These are phyloP conservation scores for Acleris emargana DNA, from an alignment of 2,888 invertebrate genomes.

Conservation along the genomic window DNA sequence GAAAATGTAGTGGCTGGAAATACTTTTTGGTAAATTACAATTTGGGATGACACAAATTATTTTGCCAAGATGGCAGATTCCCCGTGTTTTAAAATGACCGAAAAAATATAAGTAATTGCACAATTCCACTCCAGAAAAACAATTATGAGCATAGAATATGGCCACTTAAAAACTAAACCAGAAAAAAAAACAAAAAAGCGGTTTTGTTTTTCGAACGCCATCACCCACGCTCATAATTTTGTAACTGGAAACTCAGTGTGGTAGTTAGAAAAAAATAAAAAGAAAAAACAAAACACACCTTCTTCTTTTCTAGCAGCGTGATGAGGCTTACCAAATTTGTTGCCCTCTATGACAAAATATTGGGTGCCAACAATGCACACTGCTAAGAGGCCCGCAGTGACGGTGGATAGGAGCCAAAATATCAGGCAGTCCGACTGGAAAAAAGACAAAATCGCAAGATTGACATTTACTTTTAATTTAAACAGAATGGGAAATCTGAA, in stretches of 20 bases:
- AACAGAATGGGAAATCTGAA: too few relatives aligned
- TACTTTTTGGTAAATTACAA: too few relatives aligned
- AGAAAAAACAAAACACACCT: constrained; percentile 73
- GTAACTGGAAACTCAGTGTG: background rate
- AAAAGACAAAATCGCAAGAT: background rate
- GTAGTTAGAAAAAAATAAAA: constrained; percentile 42
- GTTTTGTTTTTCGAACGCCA: constrained; percentile 7
- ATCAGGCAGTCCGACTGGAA: constrained; percentile 86
- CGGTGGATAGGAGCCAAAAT: constrained; percentile 86
- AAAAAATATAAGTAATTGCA: too few relatives aligned
- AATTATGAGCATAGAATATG: constrained; percentile 2
- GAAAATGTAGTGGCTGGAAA: too few relatives aligned
- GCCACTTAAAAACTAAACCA: constrained; percentile 11
- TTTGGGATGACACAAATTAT: too few relatives aligned
- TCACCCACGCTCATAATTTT: constrained; percentile 4
- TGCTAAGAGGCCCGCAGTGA: constrained; percentile 85
- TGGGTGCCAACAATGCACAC: constrained; percentile 87
- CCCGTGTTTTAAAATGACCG: too few relatives aligned
- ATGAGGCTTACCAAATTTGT: constrained; percentile 84
- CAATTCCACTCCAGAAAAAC: background rate
- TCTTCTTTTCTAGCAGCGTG: constrained; percentile 67
- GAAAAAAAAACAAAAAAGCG: constrained; percentile 4
- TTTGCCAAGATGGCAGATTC: too few relatives aligned
- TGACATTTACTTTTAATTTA: too few relatives aligned
- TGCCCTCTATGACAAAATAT: constrained; percentile 87